Base-by-base conservation (phyloP, 2,113 vertebrate genomes). In the Mustela nigripes region DNA sequence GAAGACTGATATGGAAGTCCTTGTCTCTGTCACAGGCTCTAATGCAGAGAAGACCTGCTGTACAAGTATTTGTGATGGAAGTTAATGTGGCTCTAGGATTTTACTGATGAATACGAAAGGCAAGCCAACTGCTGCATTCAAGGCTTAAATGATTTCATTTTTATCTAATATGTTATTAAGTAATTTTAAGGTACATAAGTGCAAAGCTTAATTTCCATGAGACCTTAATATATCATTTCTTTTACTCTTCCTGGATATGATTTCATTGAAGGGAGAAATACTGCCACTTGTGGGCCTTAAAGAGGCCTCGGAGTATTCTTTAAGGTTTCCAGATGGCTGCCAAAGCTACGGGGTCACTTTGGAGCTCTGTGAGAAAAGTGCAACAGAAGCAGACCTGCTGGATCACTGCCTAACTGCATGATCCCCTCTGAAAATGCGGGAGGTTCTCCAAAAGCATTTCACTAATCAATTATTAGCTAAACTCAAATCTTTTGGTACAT, bases 371-470 rank as follows among this genome's bases (percentile, higher is more conserved):
- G 16, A 67, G 36, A 11, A 65, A 39, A 53, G 45, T 3, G 5
- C 7, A 14, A 28, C 7, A 24, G 7, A 11, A 76, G 18, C 4
- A 48, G 16, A 48, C 45, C 16, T 26, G 0, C 69, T 2, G 18
- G 67, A n/a, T 22, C 33, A 9, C 7, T 10, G 3, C 0, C 1
- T 7, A 50, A 45, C n/a, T 62, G 50, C 8, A 28, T 1, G 48
- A 56, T 26, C 53, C 22, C 26, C 33, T 31, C 39, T 0, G 9
- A 65, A 73, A 74, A 60, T 3, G 45, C 19, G 14, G 9, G n/a
- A 33, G 14, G 60, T 6, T 33, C 81, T 67, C 42, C 50, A 48
- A 31, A 73, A 93, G 58, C 42, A 26, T 53, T 80, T 24, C 65
- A 5, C 7, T 56, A 50, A 50, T 74, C 21, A 33, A 76, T 56